These are phyloP conservation scores for Cheiracanthium punctorium DNA, from an alignment of 2,888 invertebrate species.

Conservation along the genomic window DNA sequence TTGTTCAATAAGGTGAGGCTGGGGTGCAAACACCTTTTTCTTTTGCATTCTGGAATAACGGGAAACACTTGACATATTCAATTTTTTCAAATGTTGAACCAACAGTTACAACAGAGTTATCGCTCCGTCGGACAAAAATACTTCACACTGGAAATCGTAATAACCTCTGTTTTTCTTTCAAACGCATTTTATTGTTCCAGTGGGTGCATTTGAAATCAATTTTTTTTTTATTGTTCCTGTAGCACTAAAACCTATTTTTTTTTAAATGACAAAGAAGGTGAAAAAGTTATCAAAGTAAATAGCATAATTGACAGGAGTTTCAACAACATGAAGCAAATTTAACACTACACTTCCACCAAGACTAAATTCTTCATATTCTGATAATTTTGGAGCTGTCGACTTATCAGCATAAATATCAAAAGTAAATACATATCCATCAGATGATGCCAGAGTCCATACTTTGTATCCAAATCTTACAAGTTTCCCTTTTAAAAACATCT, in stretches of 20 bases:
- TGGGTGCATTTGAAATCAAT: not conserved
- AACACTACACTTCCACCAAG: not conserved
- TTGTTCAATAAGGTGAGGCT: slow-evolving; percentile 1
- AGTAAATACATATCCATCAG: slow-evolving; percentile 7
- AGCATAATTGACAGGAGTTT: not conserved
- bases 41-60: not conserved
- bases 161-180: not conserved
- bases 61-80: not conserved
- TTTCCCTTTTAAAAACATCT: slow-evolving; percentile 22
- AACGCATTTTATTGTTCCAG: not conserved
- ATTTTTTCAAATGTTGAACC: slow-evolving; percentile 5
- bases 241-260: not conserved
- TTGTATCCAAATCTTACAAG: slow-evolving; percentile 2
- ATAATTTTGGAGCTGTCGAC: not conserved
- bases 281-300: slow-evolving; percentile 19
- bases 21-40: not conserved
- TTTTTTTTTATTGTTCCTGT: slow-evolving; percentile 5
- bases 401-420: not conserved
- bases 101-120: slow-evolving; percentile 1
- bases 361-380: too few species aligned
- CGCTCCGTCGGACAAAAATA: not conserved
- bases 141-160: not conserved
- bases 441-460: slow-evolving; percentile 9
- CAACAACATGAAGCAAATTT: not conserved
- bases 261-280: slow-evolving; percentile 11